A percentile compares a stretch with the other conserved stretches of the same genome.
Conservation (phyloP, 1,140 invertebrate genomes). For the Wiebesia pumilae region DNA sequence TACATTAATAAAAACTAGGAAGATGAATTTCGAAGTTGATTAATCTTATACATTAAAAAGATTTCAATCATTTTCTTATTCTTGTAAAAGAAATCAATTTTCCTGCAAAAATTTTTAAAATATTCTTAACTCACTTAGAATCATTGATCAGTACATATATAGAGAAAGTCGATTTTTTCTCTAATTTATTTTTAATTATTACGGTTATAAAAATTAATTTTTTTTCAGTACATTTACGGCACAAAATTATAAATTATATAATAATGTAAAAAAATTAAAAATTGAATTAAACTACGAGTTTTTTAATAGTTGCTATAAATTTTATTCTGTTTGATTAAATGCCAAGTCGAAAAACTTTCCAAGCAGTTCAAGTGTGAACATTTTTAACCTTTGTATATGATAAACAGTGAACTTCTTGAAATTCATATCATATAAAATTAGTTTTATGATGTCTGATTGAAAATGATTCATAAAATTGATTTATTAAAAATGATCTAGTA, state of each 20-base stretch:
- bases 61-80: conserved; percentile 13
- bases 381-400: neutral
- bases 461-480: no score
- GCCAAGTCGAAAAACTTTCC: neutral
- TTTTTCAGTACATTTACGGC: neutral
- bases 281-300: neutral
- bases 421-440: neutral
- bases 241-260: neutral
- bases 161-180: no score
- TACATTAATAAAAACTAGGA: neutral
- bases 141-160: neutral
- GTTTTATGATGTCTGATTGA: no score
- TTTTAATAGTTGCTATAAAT: neutral
- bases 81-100: conserved; percentile 1
- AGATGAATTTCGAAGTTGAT: neutral
- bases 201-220: neutral
- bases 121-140: neutral
- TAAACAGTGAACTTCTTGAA: neutral
- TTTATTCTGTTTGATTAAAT: neutral
- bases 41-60: neutral
- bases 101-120: neutral
- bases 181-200: neutral
- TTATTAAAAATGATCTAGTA: no score
- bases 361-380: neutral
- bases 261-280: neutral